Evolutionary conservation across 2,888 invertebrate species (phyloP).

Genomic region (Cistogaster globosa): DNA sequence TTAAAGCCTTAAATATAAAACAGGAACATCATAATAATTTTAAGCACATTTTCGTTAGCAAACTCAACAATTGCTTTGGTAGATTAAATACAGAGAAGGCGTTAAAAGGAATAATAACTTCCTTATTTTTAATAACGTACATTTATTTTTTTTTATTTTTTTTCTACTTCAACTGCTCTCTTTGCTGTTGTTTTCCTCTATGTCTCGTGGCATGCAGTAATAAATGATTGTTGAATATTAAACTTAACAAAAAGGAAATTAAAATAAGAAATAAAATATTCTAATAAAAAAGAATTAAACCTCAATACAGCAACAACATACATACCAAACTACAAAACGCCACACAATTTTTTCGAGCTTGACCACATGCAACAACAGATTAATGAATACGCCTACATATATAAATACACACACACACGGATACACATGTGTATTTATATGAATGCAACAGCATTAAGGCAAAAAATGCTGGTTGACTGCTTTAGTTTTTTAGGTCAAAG

Average conservation of each 20-base stretch:
- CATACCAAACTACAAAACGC: too few species aligned
- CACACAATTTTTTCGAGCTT: slow-evolving; percentile 8
- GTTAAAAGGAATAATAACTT: slow-evolving; percentile 60
- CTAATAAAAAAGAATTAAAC: too few species aligned
- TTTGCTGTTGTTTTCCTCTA: background rate
- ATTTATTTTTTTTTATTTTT: background rate
- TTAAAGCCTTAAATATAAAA: background rate
- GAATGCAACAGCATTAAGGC: background rate
- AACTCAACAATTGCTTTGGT: background rate
- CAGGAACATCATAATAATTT: background rate
- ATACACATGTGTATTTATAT: background rate
- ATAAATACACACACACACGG: background rate
- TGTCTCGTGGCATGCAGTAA: too few species aligned
- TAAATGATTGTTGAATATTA: too few species aligned
- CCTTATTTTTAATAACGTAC: slow-evolving; percentile 41
- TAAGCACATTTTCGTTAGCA: background rate
- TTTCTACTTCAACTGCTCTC: background rate
- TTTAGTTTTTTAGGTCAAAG: slow-evolving; percentile 40
- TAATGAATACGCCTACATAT: too few species aligned
- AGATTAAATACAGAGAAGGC: slow-evolving; percentile 35
- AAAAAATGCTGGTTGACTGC: background rate
- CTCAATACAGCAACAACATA: too few species aligned
- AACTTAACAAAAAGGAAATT: too few species aligned
- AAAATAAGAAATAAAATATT: too few species aligned
- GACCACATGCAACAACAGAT: background rate